Percentiles rank a stretch among this genome's conserved stretches.
Evolutionary conservation across 2,888 invertebrate genomes (phyloP).

Genomic region (Acronicta aceris): DNA sequence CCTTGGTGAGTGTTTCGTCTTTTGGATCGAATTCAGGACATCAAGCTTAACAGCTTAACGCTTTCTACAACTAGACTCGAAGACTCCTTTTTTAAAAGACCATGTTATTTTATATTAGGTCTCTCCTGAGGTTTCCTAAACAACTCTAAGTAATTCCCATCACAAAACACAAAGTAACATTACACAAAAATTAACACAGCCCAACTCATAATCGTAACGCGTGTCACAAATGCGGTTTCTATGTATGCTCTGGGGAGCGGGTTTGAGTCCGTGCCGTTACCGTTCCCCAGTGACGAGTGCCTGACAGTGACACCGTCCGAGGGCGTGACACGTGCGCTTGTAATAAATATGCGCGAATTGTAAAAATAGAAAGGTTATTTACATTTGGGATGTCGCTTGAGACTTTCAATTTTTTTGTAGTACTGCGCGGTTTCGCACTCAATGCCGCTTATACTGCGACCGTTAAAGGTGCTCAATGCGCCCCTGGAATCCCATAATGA

Average conservation of each 20-base stretch:
- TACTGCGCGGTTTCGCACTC: too few relatives aligned
- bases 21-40: too few relatives aligned
- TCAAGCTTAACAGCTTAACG: too few relatives aligned
- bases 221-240: constrained; percentile 75
- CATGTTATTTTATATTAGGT: too few relatives aligned
- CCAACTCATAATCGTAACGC: constrained; percentile 34
- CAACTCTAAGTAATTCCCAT: neutral
- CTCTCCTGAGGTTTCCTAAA: too few relatives aligned
- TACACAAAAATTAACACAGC: constrained; percentile 15
- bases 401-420: constrained; percentile 10
- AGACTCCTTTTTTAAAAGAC: too few relatives aligned
- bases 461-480: too few relatives aligned
- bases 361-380: constrained; percentile 40
- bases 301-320: constrained; percentile 31
- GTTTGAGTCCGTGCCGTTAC: constrained; percentile 54
- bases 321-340: constrained; percentile 23
- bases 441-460: too few relatives aligned
- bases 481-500: too few relatives aligned
- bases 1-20: too few relatives aligned
- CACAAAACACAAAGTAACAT: constrained; percentile 5
- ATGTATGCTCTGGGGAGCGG: constrained; percentile 74
- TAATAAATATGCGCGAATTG: constrained; percentile 38
- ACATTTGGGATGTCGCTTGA: constrained; percentile 20
- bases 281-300: constrained; percentile 58
- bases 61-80: too few relatives aligned